Percentiles rank a stretch among this genome's conserved stretches.
Evolutionary conservation across 2,113 vertebrate species (phyloP).

Genomic region (Sylvietta virens): DNA sequence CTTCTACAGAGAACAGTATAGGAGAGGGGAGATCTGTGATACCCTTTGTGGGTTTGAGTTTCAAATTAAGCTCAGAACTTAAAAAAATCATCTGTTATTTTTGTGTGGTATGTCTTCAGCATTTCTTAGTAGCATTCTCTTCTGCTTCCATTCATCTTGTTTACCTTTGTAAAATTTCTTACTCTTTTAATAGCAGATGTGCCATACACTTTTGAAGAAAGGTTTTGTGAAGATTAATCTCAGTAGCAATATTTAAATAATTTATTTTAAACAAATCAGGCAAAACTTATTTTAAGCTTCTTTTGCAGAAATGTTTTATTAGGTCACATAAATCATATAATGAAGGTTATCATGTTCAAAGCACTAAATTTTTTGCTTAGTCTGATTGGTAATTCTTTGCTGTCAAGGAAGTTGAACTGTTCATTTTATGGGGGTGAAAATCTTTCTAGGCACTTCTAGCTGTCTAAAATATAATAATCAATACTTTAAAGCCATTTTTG

Average conservation of each 20-base stretch:
- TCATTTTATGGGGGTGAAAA: background rate
- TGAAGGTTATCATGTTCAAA: background rate
- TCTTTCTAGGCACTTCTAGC: background rate
- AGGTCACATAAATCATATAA: background rate
- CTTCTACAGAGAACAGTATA: background rate
- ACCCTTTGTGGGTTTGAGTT: background rate
- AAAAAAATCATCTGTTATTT: background rate
- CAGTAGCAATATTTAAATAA: background rate
- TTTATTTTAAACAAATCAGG: background rate
- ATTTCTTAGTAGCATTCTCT: background rate
- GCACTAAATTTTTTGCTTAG: background rate
- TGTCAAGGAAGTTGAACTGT: background rate
- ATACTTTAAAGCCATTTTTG: background rate
- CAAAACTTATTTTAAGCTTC: background rate
- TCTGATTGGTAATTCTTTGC: background rate
- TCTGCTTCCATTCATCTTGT: background rate
- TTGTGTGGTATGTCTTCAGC: background rate
- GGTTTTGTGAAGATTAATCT: background rate
- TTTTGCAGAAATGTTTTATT: slow-evolving; percentile 13
- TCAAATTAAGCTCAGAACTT: background rate
- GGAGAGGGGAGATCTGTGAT: background rate
- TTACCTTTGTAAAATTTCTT: background rate
- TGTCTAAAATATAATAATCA: background rate
- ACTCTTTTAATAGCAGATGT: background rate
- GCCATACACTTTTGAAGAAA: background rate